Percentiles rank a stretch among this genome's conserved stretches.
phyloP scores from a whole-genome alignment of 2,888 invertebrate genomes.

The Oxyteleia sp. region DNA sequence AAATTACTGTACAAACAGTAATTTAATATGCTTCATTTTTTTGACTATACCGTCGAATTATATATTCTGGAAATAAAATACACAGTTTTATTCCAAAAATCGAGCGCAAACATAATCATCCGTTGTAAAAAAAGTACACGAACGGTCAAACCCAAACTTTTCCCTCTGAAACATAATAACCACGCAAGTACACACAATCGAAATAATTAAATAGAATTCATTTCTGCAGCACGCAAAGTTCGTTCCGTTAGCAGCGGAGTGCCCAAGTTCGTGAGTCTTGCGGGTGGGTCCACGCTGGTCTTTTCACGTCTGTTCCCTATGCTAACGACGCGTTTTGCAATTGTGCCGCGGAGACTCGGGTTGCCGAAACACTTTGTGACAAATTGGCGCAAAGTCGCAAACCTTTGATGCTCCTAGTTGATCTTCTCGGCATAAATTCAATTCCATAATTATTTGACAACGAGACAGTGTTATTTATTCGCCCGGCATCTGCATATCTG shows the following conservation, averaged over 20 bases:
- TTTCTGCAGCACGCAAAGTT: slow-evolving; percentile 19
- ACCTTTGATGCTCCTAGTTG: slow-evolving; percentile 31
- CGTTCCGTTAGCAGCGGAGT: slow-evolving; percentile 10
- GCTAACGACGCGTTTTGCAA: slow-evolving; percentile 18
- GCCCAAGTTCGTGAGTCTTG: slow-evolving; percentile 15
- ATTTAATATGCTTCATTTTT: no score
- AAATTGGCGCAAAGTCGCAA: slow-evolving; percentile 34
- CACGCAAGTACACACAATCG: slow-evolving; percentile 11
- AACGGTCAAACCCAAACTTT: no score
- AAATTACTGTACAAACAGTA: no score
- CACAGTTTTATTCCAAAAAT: no score
- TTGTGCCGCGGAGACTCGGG: slow-evolving; percentile 12
- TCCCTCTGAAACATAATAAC: no score
- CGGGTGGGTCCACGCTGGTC: neutral
- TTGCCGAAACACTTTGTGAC: slow-evolving; percentile 35
- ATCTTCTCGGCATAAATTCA: slow-evolving; percentile 27
- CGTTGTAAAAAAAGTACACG: no score
- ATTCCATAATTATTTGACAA: slow-evolving; percentile 43
- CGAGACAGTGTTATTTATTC: slow-evolving; percentile 38
- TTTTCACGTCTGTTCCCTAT: neutral
- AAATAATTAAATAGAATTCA: slow-evolving; percentile 30
- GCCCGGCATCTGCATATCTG: slow-evolving; percentile 38
- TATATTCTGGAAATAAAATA: no score
- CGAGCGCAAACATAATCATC: no score
- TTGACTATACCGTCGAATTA: no score